These are phyloP conservation scores for Spea hammondii DNA, from an alignment of 2,797 vertebrate genomes.

Conservation along the genomic window DNA sequence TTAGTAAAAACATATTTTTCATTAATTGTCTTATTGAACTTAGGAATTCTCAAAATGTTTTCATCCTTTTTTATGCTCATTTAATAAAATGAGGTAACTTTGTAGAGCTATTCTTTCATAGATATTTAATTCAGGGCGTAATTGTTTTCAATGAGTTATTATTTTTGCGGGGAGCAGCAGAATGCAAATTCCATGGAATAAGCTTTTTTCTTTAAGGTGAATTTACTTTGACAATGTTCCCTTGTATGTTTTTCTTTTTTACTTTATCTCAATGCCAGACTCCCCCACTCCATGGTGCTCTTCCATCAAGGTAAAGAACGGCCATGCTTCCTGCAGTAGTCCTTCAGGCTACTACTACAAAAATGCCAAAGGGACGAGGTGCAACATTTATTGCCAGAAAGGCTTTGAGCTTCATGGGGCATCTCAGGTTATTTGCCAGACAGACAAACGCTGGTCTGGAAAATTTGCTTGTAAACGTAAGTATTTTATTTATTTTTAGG, in stretches of 20 bases:
- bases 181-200: neutral
- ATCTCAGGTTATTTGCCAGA: conserved; percentile 86
- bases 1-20: too few species aligned
- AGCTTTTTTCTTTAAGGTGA: neutral
- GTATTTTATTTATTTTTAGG: conserved; percentile 53
- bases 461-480: conserved; percentile 92
- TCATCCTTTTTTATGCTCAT: too few species aligned
- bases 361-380: conserved; percentile 86
- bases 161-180: neutral
- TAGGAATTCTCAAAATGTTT: too few species aligned
- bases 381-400: conserved; percentile 88
- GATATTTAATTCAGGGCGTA: too few species aligned
- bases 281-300: conserved; percentile 85
- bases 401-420: conserved; percentile 84
- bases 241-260: neutral
- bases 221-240: neutral
- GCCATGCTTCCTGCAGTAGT: conserved; percentile 84
- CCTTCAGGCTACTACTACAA: conserved; percentile 83
- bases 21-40: too few species aligned
- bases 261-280: conserved; percentile 65
- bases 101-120: too few species aligned
- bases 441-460: conserved; percentile 90
- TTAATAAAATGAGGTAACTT: too few species aligned
- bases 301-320: conserved; percentile 91
- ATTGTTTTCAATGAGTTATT: too few species aligned